phyloP scores from a whole-genome alignment of 37 sponge, comb jelly and placozoan species.

The Aphrocallistes beatrix region DNA sequence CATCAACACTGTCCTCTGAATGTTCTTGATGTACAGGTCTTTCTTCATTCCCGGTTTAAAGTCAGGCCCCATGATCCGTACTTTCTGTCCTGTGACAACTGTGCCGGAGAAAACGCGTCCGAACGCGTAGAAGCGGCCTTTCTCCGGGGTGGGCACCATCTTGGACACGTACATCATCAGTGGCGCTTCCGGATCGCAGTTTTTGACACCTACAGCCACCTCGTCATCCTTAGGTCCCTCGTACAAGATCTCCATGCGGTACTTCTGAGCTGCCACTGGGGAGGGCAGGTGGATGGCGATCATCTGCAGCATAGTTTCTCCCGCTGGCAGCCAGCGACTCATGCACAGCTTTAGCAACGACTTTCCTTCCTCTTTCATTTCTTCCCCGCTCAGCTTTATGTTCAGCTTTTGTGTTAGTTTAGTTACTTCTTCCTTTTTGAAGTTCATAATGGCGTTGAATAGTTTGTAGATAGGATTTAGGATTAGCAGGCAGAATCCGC shows the following conservation, averaged over 20 bases:
- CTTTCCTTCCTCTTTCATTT: slow-evolving; percentile 37
- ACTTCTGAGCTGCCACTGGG: slow-evolving; percentile 59
- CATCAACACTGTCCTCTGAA: slow-evolving; percentile 62
- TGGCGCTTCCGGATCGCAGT: slow-evolving; percentile 60
- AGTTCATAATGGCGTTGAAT: slow-evolving; percentile 31
- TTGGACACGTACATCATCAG: slow-evolving; percentile 57
- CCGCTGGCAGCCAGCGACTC: slow-evolving; percentile 61
- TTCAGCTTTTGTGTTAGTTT: slow-evolving; percentile 19
- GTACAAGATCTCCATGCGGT: slow-evolving; percentile 57
- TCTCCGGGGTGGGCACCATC: slow-evolving; percentile 62
- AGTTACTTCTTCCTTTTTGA: slow-evolving; percentile 23
- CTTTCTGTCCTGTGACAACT: slow-evolving; percentile 47
- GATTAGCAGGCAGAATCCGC: slow-evolving; percentile 92
- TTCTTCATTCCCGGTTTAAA: slow-evolving; percentile 58
- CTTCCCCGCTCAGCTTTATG: slow-evolving; percentile 25
- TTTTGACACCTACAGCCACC: slow-evolving; percentile 34
- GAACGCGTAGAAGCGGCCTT: slow-evolving; percentile 64
- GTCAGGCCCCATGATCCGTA: slow-evolving; percentile 70
- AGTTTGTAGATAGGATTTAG: slow-evolving; percentile 84
- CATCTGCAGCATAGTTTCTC: slow-evolving; percentile 60
- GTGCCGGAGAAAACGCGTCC: slow-evolving; percentile 67
- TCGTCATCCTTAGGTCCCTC: slow-evolving; percentile 63
- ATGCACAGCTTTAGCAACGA: slow-evolving; percentile 47
- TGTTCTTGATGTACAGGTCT: slow-evolving; percentile 46
- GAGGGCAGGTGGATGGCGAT: slow-evolving; percentile 72